Conservation (phyloP, 1,140 invertebrate genomes). For the Glossosoma conforme region DNA sequence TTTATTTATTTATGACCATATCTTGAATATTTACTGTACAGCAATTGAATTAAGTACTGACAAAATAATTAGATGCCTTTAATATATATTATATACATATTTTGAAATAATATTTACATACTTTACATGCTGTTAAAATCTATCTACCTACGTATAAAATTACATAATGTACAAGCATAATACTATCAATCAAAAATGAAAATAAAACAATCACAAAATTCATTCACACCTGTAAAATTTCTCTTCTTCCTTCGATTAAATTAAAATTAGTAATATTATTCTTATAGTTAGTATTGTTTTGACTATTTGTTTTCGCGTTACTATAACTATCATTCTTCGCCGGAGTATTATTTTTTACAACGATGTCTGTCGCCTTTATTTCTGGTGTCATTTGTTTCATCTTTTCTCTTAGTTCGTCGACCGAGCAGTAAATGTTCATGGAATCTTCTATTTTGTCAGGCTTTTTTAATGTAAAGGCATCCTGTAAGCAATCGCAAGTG, state of each 20-base stretch:
- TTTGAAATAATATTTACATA: neutral
- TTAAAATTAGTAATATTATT: constrained; percentile 39
- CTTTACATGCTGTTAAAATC: too few species aligned
- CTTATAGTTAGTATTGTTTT: constrained; percentile 29
- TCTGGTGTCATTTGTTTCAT: constrained; percentile 46
- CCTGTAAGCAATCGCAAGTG: constrained; percentile 10
- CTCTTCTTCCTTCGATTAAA: constrained; percentile 50
- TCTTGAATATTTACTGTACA: too few species aligned
- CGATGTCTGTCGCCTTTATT: constrained; percentile 36
- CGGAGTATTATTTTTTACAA: constrained; percentile 36
- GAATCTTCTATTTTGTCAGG: constrained; percentile 48
- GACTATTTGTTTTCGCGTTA: constrained; percentile 30
- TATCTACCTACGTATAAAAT: too few species aligned
- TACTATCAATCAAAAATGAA: too few species aligned
- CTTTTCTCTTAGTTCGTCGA: constrained; percentile 54
- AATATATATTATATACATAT: neutral
- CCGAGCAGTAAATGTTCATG: constrained; percentile 57
- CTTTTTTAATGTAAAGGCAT: constrained; percentile 36
- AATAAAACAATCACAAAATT: too few species aligned
- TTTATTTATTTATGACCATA: too few species aligned
- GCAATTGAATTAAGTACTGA: too few species aligned
- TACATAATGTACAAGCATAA: too few species aligned
- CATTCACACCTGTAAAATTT: constrained; percentile 55
- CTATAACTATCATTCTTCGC: constrained; percentile 40
- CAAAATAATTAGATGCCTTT: too few species aligned